Evolutionary conservation across 2,113 vertebrate genomes (phyloP).

Genomic region (Cebidichthys violaceus): DNA sequence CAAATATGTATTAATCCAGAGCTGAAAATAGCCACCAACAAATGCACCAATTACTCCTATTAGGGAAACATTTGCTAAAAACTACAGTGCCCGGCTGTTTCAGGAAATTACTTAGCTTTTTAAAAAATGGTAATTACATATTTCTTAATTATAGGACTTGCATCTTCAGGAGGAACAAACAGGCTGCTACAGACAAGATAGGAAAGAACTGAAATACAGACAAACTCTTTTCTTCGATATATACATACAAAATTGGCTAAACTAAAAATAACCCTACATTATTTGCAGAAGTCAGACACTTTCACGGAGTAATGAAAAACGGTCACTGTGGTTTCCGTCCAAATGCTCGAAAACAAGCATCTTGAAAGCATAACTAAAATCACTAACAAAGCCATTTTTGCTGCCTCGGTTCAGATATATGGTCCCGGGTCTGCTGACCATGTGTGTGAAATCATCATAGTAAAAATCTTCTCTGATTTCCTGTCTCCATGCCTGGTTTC

Average conservation of each 20-base stretch:
- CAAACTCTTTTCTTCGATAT: background rate
- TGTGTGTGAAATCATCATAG: background rate
- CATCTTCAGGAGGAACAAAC: background rate
- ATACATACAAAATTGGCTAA: background rate
- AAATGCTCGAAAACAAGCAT: background rate
- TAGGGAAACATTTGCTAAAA: background rate
- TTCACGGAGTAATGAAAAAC: background rate
- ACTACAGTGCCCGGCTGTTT: background rate
- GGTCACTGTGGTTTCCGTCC: background rate
- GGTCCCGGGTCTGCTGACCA: background rate
- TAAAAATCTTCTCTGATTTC: slow-evolving; percentile 20
- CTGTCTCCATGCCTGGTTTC: slow-evolving; percentile 24
- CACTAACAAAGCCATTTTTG: background rate
- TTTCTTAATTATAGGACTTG: background rate
- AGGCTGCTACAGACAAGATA: background rate
- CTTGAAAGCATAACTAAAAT: background rate
- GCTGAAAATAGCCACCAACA: background rate
- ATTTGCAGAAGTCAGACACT: background rate
- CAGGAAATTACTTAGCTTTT: background rate
- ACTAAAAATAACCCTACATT: background rate
- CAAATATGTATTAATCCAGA: slow-evolving; percentile 1
- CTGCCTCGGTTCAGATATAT: background rate
- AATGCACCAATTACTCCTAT: background rate
- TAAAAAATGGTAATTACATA: background rate
- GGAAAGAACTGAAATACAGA: background rate